Evolutionary conservation across 1,140 invertebrate species (phyloP).

Genomic region (Melipona quadrifasciata): DNA sequence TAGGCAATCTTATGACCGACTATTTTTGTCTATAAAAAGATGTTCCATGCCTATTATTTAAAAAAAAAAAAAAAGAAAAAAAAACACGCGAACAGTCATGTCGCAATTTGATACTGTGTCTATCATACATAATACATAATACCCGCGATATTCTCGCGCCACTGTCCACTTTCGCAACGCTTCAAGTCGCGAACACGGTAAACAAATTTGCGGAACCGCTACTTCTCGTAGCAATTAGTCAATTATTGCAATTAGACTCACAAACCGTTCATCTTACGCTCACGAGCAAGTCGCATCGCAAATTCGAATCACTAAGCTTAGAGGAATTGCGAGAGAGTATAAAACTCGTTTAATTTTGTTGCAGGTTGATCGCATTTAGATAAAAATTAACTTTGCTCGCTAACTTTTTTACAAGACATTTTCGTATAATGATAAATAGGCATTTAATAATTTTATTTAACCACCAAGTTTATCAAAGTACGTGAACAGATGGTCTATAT

Average conservation of each 20-base stretch:
- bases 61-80: not conserved
- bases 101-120: slow-evolving; percentile 11
- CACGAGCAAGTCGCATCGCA: not conserved
- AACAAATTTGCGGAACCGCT: slow-evolving; percentile 60
- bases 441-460: not conserved
- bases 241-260: slow-evolving; percentile 61
- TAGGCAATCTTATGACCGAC: not conserved
- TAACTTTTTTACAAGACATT: not conserved
- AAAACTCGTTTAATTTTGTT: no score
- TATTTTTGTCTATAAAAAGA: not conserved
- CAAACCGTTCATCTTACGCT: not conserved
- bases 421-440: not conserved
- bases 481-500: no score
- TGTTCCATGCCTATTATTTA: not conserved
- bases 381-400: not conserved
- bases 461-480: no score
- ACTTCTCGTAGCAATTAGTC: slow-evolving; percentile 47
- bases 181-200: slow-evolving; percentile 25
- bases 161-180: slow-evolving; percentile 22
- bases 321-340: no score
- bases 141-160: slow-evolving; percentile 9
- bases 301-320: not conserved
- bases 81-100: not conserved
- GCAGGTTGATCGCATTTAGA: no score
- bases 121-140: not conserved